Base-by-base conservation (phyloP, 1,140 invertebrate species). In the Hylyphantes graminicola region DNA sequence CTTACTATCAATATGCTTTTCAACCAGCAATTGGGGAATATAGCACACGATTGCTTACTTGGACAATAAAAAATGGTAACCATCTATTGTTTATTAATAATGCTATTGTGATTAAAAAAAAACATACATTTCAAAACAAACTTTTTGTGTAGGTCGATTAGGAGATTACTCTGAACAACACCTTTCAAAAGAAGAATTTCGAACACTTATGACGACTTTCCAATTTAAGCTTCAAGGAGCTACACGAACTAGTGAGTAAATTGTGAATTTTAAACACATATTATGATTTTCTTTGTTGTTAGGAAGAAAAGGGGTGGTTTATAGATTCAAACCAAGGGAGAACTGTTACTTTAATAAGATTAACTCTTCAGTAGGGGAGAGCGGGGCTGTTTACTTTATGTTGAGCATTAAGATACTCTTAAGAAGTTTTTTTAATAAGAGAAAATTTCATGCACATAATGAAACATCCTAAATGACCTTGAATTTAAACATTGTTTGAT, bases 191-290 rank as follows among this genome's bases (percentile, higher is more conserved):
- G 67, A 75, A 50, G 86, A 88, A 84, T 88, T 88, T 77, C 61
- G 19, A 13, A 59, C 67, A 11, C 64, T 88, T 15, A 86, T 81
- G 67, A 72, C 73, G 68, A 85, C 86, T 15, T 87, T 88, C 55
- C 86, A 85, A 15, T 88, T 88, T 55, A 85, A 86, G 64, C 77
- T 88, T 7, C 75, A 87, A 21, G 88, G 88, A 75, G 87, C 87
- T 21, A 88, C 88, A 11, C 87, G 86, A 81, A 86, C 87, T 21
- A 88, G 87, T 88, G 85, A 84, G 86, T 77, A 59, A 8, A 17
- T 15, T 55, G 17, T 21, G 21, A 48, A 35, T 21, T 55, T 19
- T 81, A 54, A n/a, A 59, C 15, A 51, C 0, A 19, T 48, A 68
- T 35, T 6, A 11, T 68, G 17, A 0, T n/a, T 61, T 61, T 61